Base-by-base conservation (phyloP, 2,797 vertebrate species). In the Crax fasciolata region DNA sequence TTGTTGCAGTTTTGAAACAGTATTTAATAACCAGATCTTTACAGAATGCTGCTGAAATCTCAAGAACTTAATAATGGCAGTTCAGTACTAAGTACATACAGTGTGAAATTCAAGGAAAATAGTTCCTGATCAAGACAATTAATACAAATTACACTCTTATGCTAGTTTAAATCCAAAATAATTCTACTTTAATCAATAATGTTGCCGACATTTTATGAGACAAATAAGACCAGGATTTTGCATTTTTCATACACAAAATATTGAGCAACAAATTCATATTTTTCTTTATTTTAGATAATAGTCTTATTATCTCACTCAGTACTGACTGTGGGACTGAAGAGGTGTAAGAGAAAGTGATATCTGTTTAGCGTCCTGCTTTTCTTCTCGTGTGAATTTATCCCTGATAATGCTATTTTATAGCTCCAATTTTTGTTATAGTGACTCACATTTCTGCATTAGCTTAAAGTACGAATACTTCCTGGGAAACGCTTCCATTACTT, bases 61-160 rank as follows among this genome's bases (percentile, higher is more conserved):
- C 66, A 71, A 48, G 39, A 79, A 84, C 35, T 32, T 90, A 67
- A 35, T 86, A 88, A 76, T 70, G 78, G 65, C 54, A 58, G 38
- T 80, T 91, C 62, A 82, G 27, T 61, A 41, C 63, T 89, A 92
- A 84, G 95, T 90, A 88, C 15, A n/a, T 5, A 27, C 11, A 73
- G 55, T 32, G 23, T 84, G 85, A 39, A 58, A 94, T 84, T 73
- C 71, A 77, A 65, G 44, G 72, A 38, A 82, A 81, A 71, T 82
- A 71, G 58, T 25, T 71, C 30, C 62, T 68, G 61, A 79, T 83
- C 48, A 85, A 65, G 68, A 43, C 9, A 73, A 61, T 46, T 35
- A 21, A 24, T 86, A 67, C 7, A 55, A 87, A 73, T 93, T 85
- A 76, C 43, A 57, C 66, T 87, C 67, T 92, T 89, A 72, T 11